Base-by-base conservation (phyloP, 2,113 vertebrate genomes). In the Rhadina sibilatrix region DNA sequence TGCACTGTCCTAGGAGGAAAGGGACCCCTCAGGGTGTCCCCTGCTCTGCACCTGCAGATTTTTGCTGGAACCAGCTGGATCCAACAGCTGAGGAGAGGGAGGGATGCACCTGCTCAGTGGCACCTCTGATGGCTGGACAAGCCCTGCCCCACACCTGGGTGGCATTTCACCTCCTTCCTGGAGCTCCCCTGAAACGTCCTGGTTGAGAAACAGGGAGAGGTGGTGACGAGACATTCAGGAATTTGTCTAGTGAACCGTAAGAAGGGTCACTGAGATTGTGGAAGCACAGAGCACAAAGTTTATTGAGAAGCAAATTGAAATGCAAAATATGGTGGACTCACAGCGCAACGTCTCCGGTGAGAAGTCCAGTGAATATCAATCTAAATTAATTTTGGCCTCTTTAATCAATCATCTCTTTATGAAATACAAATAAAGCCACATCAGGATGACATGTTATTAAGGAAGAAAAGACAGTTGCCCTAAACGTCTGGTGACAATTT, bases 351-450 rank as follows among this genome's bases (percentile, higher is more conserved):
- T 94, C 90, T 92, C 65, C 65, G 37, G 33, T 6, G 79, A 87
- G 81, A 63, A 94, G 52, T 89, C 85, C 59, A 52, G 79, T 82
- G 92, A 96, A 84, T 93, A 96, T 95, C 85, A 96, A 40, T 89
- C 83, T 90, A 96, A 96, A 96, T 96, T 96, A 97, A 89, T 95
- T 94, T 92, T 95, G 49, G 88, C 76, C 86, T 95, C 69, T 94
- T 93, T 96, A 97, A 97, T 96, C 93, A 97, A 90, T 95, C 93
- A 94, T 90, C 23, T 90, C 72, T 93, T 95, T 84, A 87, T 82
- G 86, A 94, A 95, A 95, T 22, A 94, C 83, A 96, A 97, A 97
- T 80, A 95, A 94, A 97, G 54, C 72, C 90, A 78, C 80, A 92
- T 69, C 87, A 74, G 57, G 83, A 25, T 93, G 91, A 96, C 95